Conservation (phyloP, 2,797 vertebrate genomes). For the Melanotaenia pygmaea region DNA sequence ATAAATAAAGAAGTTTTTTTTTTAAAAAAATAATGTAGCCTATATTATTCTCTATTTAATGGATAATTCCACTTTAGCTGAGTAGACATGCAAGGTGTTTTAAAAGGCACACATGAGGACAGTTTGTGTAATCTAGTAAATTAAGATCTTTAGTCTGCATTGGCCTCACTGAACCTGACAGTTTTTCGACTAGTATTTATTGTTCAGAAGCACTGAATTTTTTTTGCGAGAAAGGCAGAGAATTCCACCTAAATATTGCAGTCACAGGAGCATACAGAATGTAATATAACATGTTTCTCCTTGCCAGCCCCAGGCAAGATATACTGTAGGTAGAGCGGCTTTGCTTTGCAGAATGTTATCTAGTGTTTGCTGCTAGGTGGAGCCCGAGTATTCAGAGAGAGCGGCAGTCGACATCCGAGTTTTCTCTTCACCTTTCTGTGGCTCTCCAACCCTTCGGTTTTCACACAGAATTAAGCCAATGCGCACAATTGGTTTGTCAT, state of each 20-base stretch:
- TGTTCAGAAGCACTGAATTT: not conserved
- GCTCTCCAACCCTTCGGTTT: slow-evolving; percentile 65
- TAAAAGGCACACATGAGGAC: not conserved
- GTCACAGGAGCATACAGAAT: slow-evolving; percentile 51
- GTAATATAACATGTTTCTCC: slow-evolving; percentile 55
- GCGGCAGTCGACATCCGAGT: slow-evolving; percentile 72
- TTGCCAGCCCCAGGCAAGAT: slow-evolving; percentile 36
- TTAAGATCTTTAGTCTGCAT: not conserved
- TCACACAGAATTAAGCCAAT: slow-evolving; percentile 70
- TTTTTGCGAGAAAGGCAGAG: slow-evolving; percentile 10
- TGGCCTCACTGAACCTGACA: slow-evolving; percentile 13
- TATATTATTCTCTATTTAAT: not conserved
- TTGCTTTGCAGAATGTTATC: slow-evolving; percentile 48
- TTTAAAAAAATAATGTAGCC: too few species aligned
- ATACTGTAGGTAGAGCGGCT: not conserved
- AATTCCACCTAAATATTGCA: slow-evolving; percentile 54
- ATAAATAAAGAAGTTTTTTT: too few species aligned
- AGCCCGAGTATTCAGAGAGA: slow-evolving; percentile 81
- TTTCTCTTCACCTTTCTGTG: slow-evolving; percentile 71
- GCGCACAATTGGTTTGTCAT: slow-evolving; percentile 78
- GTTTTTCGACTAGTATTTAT: slow-evolving; percentile 20
- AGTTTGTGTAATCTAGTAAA: not conserved
- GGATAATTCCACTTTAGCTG: not conserved
- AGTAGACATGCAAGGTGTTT: not conserved
- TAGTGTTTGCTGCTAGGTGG: slow-evolving; percentile 82